These are phyloP conservation scores for Caenorhabditis doughertyi DNA, from an alignment of 2,888 invertebrate genomes.

Conservation along the genomic window DNA sequence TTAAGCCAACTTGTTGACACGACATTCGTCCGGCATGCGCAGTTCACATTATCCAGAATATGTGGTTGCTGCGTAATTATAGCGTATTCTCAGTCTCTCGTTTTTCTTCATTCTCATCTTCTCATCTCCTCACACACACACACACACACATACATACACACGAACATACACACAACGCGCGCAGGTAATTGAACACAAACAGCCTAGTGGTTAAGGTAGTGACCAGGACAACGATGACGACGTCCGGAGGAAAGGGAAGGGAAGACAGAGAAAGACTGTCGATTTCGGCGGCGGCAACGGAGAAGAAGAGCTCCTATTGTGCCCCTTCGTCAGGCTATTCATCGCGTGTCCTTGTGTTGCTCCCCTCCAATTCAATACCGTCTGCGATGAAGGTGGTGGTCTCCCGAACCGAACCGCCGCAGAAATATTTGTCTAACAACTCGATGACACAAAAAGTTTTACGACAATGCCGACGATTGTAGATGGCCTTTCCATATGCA, in stretches of 20 bases:
- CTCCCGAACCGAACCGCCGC: slow-evolving; percentile 53
- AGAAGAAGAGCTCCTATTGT: slow-evolving; percentile 58
- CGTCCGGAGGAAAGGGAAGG: slow-evolving; percentile 49
- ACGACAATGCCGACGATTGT: slow-evolving; percentile 52
- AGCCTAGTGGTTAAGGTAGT: slow-evolving; percentile 36
- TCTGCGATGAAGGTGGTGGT: slow-evolving; percentile 57
- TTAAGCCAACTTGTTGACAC: slow-evolving; percentile 59
- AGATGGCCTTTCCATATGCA: slow-evolving; percentile 42
- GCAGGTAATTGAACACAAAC: slow-evolving; percentile 63
- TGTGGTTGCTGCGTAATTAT: slow-evolving; percentile 50
- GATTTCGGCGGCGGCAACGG: slow-evolving; percentile 24
- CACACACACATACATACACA: slow-evolving; percentile 1
- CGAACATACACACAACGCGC: slow-evolving; percentile 38
- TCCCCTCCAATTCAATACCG: slow-evolving; percentile 59
- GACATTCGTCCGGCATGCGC: slow-evolving; percentile 31
- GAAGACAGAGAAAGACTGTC: slow-evolving; percentile 35
- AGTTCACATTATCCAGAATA: slow-evolving; percentile 47
- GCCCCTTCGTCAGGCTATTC: slow-evolving; percentile 45
- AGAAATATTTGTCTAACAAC: slow-evolving; percentile 63
- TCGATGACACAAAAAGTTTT: slow-evolving; percentile 64
- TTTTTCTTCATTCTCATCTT: slow-evolving; percentile 41
- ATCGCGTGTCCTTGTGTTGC: slow-evolving; percentile 60
- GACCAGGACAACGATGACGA: slow-evolving; percentile 53
- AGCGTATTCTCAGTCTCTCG: slow-evolving; percentile 44
- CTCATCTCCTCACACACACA: slow-evolving; percentile 10